phyloP scores from a whole-genome alignment of 2,888 invertebrate genomes.

The Nezara viridula region DNA sequence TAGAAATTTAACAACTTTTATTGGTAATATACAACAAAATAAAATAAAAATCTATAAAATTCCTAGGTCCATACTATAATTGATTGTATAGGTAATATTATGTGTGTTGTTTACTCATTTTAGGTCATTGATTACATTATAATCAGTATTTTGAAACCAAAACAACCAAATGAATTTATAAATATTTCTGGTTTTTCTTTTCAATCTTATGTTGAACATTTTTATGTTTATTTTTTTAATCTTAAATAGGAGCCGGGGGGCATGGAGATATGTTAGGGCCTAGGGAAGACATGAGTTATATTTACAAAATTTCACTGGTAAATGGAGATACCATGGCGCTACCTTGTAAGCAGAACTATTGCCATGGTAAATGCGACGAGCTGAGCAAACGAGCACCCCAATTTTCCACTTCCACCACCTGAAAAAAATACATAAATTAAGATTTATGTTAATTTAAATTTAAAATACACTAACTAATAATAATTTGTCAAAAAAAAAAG shows the following conservation, averaged over 20 bases:
- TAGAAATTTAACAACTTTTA: background rate
- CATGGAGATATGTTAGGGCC: slow-evolving; percentile 47
- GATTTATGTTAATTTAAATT: too few species aligned
- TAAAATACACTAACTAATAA: too few species aligned
- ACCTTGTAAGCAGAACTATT: slow-evolving; percentile 1
- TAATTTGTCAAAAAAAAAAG: too few species aligned
- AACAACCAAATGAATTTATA: background rate
- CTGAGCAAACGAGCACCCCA: background rate
- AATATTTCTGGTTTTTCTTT: background rate
- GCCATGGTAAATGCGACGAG: slow-evolving; percentile 18
- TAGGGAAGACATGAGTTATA: slow-evolving; percentile 53
- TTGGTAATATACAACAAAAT: background rate
- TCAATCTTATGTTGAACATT: background rate
- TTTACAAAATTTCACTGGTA: slow-evolving; percentile 44
- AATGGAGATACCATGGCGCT: slow-evolving; percentile 47
- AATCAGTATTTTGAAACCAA: background rate
- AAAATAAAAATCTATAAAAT: background rate
- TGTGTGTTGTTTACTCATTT: background rate
- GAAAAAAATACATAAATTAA: background rate
- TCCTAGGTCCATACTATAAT: slow-evolving; percentile 38
- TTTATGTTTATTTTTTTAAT: background rate
- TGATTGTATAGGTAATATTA: background rate
- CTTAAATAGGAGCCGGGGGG: background rate
- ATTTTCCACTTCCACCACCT: slow-evolving; percentile 18
- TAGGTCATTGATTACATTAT: background rate